Conservation (phyloP, 2,797 vertebrate genomes). For the Hippopotamyrus pictus region DNA sequence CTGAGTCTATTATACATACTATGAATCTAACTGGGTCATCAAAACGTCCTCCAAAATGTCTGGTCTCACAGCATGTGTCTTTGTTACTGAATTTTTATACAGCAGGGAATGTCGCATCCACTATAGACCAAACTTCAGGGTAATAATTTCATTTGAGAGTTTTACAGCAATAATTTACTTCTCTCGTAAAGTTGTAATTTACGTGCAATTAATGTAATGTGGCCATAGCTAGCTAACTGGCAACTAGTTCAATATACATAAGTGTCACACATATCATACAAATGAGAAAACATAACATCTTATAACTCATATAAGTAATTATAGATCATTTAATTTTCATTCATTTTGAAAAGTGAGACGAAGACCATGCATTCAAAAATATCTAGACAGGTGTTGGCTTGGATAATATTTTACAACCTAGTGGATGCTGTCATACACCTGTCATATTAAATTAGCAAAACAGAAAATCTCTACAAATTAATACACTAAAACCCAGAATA, state of each 20-base stretch:
- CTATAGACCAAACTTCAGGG: background rate
- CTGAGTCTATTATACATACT: background rate
- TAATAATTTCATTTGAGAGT: background rate
- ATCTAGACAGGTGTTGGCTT: slow-evolving; percentile 56
- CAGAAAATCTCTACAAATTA: slow-evolving; percentile 3
- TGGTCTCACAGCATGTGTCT: background rate
- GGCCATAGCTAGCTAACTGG: background rate
- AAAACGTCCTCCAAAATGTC: background rate
- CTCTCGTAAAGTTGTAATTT: background rate
- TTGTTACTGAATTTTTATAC: background rate
- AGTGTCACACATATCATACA: background rate
- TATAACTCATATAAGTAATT: slow-evolving; percentile 44
- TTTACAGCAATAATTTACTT: background rate
- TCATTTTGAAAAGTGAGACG: slow-evolving; percentile 28
- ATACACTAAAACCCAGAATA: background rate
- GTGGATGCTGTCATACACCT: slow-evolving; percentile 50
- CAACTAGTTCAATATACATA: background rate
- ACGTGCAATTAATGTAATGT: background rate
- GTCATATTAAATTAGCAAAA: slow-evolving; percentile 45
- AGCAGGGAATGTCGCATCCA: background rate
- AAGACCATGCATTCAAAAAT: slow-evolving; percentile 53
- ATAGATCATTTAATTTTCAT: slow-evolving; percentile 51
- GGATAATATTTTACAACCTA: slow-evolving; percentile 55
- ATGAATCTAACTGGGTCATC: background rate
- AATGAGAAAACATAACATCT: slow-evolving; percentile 33